A percentile compares a stretch with the other conserved stretches of the same genome.
Evolutionary conservation across 1,140 invertebrate genomes (phyloP).

Genomic region (Steinernema feltiae): DNA sequence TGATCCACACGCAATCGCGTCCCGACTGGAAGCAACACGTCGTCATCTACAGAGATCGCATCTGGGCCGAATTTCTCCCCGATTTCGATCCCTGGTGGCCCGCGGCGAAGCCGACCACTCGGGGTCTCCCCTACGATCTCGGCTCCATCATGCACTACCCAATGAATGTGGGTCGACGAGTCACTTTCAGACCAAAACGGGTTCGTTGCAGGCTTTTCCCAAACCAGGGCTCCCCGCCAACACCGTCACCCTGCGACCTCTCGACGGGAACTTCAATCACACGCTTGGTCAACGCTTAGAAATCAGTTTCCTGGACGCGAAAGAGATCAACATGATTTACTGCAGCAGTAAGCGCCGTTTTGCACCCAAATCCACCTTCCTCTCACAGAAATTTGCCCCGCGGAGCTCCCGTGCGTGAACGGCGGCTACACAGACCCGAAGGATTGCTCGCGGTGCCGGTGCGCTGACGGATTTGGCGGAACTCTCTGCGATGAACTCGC

Average conservation of each 20-base stretch:
- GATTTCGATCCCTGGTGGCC: neutral
- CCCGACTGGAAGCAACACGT: neutral
- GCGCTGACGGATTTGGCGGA: neutral
- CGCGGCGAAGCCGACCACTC: neutral
- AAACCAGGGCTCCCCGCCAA: neutral
- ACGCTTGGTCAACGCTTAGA: constrained; percentile 53
- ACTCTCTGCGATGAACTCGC: neutral
- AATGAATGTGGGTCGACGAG: neutral
- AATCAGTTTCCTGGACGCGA: constrained; percentile 58
- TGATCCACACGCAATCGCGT: neutral
- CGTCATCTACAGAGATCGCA: neutral
- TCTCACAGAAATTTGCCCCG: neutral
- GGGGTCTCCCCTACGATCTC: neutral
- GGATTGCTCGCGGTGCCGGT: neutral
- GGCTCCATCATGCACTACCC: constrained; percentile 6
- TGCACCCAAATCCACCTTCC: neutral
- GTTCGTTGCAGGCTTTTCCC: neutral
- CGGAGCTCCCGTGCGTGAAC: neutral
- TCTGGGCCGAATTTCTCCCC: neutral
- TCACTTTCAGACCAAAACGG: neutral
- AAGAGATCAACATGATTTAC: constrained; percentile 57
- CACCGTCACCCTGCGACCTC: neutral
- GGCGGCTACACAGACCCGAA: constrained; percentile 2
- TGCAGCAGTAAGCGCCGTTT: constrained; percentile 41
- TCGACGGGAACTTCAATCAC: neutral